A percentile compares a stretch with the other conserved stretches of the same genome.
Conservation (phyloP, 2,888 invertebrate genomes). For the Ctena decussata region DNA sequence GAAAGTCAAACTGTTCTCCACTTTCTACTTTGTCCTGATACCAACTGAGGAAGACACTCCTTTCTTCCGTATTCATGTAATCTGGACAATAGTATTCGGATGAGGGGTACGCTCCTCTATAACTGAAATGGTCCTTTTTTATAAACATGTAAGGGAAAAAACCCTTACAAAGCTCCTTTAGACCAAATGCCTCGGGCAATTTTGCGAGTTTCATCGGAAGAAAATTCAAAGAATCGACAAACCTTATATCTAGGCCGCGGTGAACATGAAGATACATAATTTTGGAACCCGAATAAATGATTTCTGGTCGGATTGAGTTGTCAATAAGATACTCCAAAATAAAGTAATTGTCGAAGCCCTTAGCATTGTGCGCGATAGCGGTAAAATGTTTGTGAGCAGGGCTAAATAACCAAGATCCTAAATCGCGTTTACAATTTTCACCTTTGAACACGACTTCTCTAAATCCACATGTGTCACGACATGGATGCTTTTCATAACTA, state of each 20-base stretch:
- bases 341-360: neutral
- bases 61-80: constrained; percentile 1
- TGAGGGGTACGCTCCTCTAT: neutral
- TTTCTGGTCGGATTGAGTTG: neutral
- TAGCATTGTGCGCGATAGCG: neutral
- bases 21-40: constrained; percentile 19
- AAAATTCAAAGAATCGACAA: neutral
- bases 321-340: neutral
- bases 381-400: constrained; percentile 7
- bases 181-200: neutral
- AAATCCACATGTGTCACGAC: constrained; percentile 37
- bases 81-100: constrained; percentile 23
- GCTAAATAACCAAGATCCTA: constrained; percentile 31
- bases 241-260: neutral
- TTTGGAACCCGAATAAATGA: neutral
- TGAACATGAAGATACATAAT: neutral
- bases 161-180: neutral
- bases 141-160: neutral
- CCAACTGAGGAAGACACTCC: constrained; percentile 16
- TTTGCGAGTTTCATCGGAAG: neutral
- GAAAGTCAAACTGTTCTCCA: constrained; percentile 58
- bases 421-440: constrained; percentile 14
- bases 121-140: neutral
- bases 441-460: constrained; percentile 53
- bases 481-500: neutral